Percentiles rank a stretch among this genome's conserved stretches.
Conservation (phyloP, 2,888 invertebrate species). For the Flexamia atlantica region DNA sequence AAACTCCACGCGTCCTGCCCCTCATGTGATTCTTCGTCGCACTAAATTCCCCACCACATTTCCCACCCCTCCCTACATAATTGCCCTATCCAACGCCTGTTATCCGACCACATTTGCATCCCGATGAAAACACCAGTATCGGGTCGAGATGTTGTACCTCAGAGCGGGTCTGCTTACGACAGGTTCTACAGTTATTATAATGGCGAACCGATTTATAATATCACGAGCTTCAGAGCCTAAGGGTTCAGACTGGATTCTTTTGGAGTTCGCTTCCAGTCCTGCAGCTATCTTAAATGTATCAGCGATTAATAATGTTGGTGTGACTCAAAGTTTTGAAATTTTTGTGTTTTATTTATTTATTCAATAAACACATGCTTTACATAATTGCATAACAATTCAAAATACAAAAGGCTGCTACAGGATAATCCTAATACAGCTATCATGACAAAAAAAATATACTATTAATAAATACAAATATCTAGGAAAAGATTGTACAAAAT, state of each 20-base stretch:
- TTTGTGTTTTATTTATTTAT: too few species aligned
- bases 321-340: too few species aligned
- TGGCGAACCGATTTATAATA: conserved; percentile 18
- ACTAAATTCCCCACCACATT: not conserved
- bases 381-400: too few species aligned
- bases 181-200: conserved; percentile 24
- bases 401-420: too few species aligned
- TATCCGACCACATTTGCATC: not conserved
- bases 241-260: not conserved
- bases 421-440: too few species aligned
- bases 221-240: not conserved
- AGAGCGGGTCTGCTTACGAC: not conserved
- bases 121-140: conserved; percentile 8
- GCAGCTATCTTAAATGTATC: not conserved
- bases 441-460: too few species aligned
- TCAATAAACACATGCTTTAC: too few species aligned
- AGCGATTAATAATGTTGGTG: too few species aligned
- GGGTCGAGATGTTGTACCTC: not conserved
- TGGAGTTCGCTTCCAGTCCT: not conserved
- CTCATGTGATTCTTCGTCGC: not conserved
- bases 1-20: too few species aligned
- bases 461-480: too few species aligned
- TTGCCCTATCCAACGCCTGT: not conserved
- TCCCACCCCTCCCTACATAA: not conserved
- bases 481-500: too few species aligned